Base-by-base conservation (phyloP, 1,140 invertebrate species). In the Littorina saxatilis region DNA sequence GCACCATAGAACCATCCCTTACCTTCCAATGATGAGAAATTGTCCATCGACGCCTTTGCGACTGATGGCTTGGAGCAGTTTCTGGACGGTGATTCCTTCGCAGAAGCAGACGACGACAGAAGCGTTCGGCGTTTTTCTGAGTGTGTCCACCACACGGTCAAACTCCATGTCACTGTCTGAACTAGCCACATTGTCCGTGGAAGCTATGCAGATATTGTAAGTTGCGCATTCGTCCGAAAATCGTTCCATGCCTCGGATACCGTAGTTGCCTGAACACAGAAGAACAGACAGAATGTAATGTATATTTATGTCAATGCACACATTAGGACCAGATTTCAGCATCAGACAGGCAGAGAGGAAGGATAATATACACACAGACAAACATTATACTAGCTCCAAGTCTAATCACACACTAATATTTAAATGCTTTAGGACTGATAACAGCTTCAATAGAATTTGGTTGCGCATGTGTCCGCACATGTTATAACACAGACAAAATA, bases 91-190 rank as follows among this genome's bases (percentile, higher is more conserved):
- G 88, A 94, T 93, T 4, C 96, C 96, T 92, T 97, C 96, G 91
- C 96, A 97, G 93, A 96, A 97, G 90, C 96, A 97, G 2, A 96
- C 95, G n/a, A 96, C 95, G 7, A 96, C 96, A 50, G 93, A 92
- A 9, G 95, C 95, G 50, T 93, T 88, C 13, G 92, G 91, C 82
- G 94, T 94, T 85, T 94, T 92, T 77, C 93, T 90, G 13, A 96
- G 92, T 80, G 94, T 94, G 32, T 90, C 88, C 15, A 96, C 91
- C 1, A 95, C 88, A 76, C 88, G 92, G 86, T 95, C 94, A 89
- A 95, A 95, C 47, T 93, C 93, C 52, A 94, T 92, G 55, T 95
- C 94, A 39, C 94, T 93, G 1, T 95, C 94, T 73, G 94, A 94
- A 83, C 94, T 95, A 5, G 95, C 91, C 23, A 96, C 94, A 0